phyloP scores from a whole-genome alignment of 1,140 invertebrate species.

The Calephelis virginiensis region DNA sequence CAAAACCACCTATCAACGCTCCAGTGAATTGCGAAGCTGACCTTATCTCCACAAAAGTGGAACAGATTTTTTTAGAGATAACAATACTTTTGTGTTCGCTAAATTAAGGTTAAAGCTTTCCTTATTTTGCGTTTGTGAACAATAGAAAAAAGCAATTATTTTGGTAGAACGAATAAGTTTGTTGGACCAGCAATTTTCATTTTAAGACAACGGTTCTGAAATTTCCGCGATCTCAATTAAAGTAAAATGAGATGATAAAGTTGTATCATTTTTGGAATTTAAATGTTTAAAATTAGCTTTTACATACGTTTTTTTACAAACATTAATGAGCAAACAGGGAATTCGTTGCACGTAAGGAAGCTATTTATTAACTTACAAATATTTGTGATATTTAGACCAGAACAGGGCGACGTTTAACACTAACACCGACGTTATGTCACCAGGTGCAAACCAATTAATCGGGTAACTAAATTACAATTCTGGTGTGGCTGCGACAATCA shows the following conservation, averaged over 20 bases:
- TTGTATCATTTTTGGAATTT: conserved; percentile 36
- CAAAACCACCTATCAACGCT: conserved; percentile 19
- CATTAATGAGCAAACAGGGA: no score
- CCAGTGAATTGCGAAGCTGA: conserved; percentile 20
- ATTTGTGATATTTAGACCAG: no score
- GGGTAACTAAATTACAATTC: no score
- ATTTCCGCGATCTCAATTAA: not conserved
- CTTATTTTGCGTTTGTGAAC: conserved; percentile 28
- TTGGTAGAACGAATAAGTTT: conserved; percentile 12
- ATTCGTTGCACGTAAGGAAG: no score
- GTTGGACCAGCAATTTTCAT: conserved; percentile 3
- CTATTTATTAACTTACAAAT: no score
- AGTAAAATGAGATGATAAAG: not conserved
- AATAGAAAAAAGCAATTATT: conserved; percentile 29
- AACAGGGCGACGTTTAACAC: no score
- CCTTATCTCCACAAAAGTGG: conserved; percentile 30
- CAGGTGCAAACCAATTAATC: no score
- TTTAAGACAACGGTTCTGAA: conserved; percentile 1
- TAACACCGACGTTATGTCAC: no score
- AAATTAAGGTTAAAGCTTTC: conserved; percentile 38
- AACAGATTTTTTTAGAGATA: conserved; percentile 39
- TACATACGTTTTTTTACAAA: no score
- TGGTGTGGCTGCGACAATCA: no score
- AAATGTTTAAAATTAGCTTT: no score
- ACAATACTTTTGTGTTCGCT: conserved; percentile 35